phyloP scores from a whole-genome alignment of 2,113 vertebrate species.

The Thunnus maccoyii region DNA sequence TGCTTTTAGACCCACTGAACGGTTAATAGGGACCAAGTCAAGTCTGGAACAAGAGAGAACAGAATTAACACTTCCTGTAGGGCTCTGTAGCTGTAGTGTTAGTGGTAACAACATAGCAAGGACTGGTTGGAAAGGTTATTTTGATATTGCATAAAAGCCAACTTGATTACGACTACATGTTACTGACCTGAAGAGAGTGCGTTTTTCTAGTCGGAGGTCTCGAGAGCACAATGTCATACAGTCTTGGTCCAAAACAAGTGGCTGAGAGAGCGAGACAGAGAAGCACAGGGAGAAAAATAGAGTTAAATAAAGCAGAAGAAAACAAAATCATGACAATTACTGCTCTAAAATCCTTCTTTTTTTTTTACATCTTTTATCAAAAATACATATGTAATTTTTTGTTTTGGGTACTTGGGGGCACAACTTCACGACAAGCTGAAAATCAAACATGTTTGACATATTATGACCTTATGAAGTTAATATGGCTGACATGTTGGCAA shows the following conservation, averaged over 20 bases:
- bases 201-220: constrained; percentile 94
- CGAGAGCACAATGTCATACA: constrained; percentile 95
- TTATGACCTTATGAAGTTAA: background rate
- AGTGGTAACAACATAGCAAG: background rate
- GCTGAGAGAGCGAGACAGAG: constrained; percentile 81
- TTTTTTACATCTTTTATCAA: background rate
- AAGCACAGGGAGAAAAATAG: background rate
- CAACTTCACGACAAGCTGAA: background rate
- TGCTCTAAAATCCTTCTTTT: constrained; percentile 2
- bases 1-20: constrained; percentile 96
- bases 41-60: constrained; percentile 81
- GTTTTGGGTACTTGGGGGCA: background rate
- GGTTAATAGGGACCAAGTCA: constrained; percentile 97
- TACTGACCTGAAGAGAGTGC: constrained; percentile 94
- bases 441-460: background rate
- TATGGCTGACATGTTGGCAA: background rate
- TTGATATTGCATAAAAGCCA: background rate
- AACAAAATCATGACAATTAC: background rate
- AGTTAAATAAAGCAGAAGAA: background rate
- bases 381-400: background rate
- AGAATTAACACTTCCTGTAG: background rate
- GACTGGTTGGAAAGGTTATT: background rate
- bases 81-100: background rate
- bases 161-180: background rate
- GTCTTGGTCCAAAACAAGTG: constrained; percentile 96